These are phyloP conservation scores for Globodera ellingtonae DNA, from an alignment of 1,140 invertebrate species.

Conservation along the genomic window DNA sequence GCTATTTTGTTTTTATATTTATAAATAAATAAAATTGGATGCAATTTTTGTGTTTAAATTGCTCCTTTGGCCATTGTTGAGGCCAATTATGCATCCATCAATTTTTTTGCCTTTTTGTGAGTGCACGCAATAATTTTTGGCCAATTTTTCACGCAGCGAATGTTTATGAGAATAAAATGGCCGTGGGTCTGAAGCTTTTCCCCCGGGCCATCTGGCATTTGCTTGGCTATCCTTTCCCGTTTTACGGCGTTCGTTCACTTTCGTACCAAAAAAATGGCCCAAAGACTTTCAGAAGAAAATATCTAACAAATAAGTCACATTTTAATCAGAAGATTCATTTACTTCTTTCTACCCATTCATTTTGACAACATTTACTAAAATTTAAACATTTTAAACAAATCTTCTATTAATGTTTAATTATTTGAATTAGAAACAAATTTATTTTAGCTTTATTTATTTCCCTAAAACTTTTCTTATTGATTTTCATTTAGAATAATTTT, in stretches of 20 bases:
- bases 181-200: not conserved
- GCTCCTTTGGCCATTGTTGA: not conserved
- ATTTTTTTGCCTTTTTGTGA: slow-evolving; percentile 1
- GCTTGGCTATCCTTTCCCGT: not conserved
- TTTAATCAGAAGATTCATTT: not conserved
- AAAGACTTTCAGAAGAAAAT: not conserved
- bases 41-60: not conserved
- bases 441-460: too few relatives aligned
- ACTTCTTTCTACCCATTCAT: too few relatives aligned
- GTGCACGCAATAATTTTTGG: not conserved
- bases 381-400: too few relatives aligned
- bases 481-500: too few relatives aligned
- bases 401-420: too few relatives aligned
- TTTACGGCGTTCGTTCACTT: not conserved
- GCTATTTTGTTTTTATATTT: not conserved
- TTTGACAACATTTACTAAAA: too few relatives aligned
- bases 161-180: not conserved
- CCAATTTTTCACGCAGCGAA: slow-evolving; percentile 1
- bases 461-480: too few relatives aligned
- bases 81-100: slow-evolving; percentile 2
- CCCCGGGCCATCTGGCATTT: not conserved
- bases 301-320: not conserved
- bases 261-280: not conserved
- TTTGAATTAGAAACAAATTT: too few relatives aligned
- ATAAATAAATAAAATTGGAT: not conserved